Evolutionary conservation across 2,113 vertebrate species (phyloP).

Genomic region (Thryonomys swinderianus): DNA sequence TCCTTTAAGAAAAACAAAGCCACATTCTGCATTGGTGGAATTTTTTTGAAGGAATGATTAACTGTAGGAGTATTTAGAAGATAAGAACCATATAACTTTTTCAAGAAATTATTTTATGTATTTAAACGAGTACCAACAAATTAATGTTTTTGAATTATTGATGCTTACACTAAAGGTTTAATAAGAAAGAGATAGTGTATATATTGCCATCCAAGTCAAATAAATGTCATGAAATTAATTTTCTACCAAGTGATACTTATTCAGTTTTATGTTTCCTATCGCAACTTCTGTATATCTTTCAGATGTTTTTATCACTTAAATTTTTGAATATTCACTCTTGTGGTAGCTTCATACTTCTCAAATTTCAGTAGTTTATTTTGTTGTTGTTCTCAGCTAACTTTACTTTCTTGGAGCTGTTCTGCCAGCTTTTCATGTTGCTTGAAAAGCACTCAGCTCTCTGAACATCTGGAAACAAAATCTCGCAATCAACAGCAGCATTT

Average conservation of each 20-base stretch:
- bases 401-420: conserved; percentile 60
- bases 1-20: background rate
- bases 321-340: conserved; percentile 37
- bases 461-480: conserved; percentile 85
- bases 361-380: conserved; percentile 25
- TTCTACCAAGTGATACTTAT: background rate
- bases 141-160: conserved; percentile 3
- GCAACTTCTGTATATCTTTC: background rate
- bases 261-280: background rate
- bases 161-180: background rate
- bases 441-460: conserved; percentile 76
- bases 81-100: background rate
- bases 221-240: background rate
- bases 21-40: background rate
- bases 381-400: conserved; percentile 34
- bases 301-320: background rate
- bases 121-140: background rate
- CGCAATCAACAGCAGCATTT: conserved; percentile 80
- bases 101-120: background rate
- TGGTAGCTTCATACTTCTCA: conserved; percentile 6
- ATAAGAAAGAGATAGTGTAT: background rate
- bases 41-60: background rate
- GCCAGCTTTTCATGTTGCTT: conserved; percentile 64
- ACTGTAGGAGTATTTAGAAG: background rate
- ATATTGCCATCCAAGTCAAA: background rate